Evolutionary conservation across 2,113 vertebrate genomes (phyloP).

Genomic region (Psophia crepitans): DNA sequence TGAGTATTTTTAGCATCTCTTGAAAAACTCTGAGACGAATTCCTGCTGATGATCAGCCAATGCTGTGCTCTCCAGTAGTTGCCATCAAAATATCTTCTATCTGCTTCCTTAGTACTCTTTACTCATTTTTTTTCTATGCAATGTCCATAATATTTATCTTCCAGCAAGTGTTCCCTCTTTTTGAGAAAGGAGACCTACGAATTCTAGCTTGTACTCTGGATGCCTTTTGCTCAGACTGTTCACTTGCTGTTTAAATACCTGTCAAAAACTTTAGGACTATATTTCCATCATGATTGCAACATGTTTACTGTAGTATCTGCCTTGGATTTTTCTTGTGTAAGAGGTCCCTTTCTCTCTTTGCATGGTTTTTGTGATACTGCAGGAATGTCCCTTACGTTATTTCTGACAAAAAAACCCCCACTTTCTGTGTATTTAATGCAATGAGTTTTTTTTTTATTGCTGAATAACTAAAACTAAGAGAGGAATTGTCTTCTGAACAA

Average conservation of each 20-base stretch:
- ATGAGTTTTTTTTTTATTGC: neutral
- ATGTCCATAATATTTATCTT: neutral
- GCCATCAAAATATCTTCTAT: neutral
- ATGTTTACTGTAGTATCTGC: slow-evolving; percentile 37
- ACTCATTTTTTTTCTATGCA: neutral
- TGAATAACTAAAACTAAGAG: neutral
- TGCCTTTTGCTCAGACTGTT: neutral
- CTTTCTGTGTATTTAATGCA: slow-evolving; percentile 44
- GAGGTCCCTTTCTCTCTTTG: slow-evolving; percentile 9
- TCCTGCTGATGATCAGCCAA: neutral
- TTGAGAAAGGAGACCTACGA: neutral
- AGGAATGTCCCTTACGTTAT: slow-evolving; percentile 45
- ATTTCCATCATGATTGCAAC: slow-evolving; percentile 45
- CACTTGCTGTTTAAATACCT: slow-evolving; percentile 8
- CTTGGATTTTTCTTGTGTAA: slow-evolving; percentile 27
- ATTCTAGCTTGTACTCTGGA: neutral
- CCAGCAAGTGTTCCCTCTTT: neutral
- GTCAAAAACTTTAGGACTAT: slow-evolving; percentile 13
- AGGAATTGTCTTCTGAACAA: slow-evolving; percentile 42
- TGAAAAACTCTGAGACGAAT: slow-evolving; percentile 32
- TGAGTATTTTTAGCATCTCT: slow-evolving; percentile 41
- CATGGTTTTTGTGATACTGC: neutral
- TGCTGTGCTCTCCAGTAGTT: neutral
- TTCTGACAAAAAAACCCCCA: slow-evolving; percentile 63
- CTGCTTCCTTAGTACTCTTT: neutral